Evolutionary conservation across 2,113 vertebrate genomes (phyloP), one percentile per base, ranked within the genome.

Genomic region (Anarrhichthys ocellatus): DNA sequence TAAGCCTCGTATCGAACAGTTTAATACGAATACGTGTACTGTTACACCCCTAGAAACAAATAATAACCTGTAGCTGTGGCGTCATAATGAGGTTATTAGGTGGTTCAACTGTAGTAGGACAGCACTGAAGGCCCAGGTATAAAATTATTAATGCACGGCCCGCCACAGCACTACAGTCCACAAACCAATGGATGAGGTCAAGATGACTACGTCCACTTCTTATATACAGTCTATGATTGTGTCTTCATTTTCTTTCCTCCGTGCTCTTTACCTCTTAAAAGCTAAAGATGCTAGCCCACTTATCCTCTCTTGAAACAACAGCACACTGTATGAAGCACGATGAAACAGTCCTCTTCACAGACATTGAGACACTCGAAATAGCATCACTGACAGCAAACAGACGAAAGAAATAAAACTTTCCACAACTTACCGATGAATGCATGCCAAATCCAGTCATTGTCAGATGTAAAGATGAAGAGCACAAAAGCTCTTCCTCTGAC

Each of bases 401-500:
- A 50, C 52, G 9, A 71, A 64, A 71, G 64, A 65, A 70, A 68
- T 42, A 69, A 68, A 38, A 59, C 18, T 46, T 73, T 67, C 18
- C 8, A 46, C 40, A 81, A 69, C 56, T 20, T 70, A 34, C 15
- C 56, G 48, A 71, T 76, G 44, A 54, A 63, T 20, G 20, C 7
- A 17, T 24, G 42, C 58, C 17, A 73, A 24, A 50, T 67, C 50
- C 17, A 32, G 34, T 29, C 34, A 40, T 15, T 62, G 54, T 76
- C 56, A 62, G 42, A 68, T 22, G 6, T 22, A 38, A 34, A 73
- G 58, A 64, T 72, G 72, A 75, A 32, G n/a, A 61, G 38, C 46
- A n/a, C 65, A 76, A 15, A 76, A 34, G 71, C 63, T 50, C 20
- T 29, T 81, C 42, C 27, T 61, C 52, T 63, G 54, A 70, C 42